Conservation (phyloP, 2,888 invertebrate species). For the Cheilosia urbana region DNA sequence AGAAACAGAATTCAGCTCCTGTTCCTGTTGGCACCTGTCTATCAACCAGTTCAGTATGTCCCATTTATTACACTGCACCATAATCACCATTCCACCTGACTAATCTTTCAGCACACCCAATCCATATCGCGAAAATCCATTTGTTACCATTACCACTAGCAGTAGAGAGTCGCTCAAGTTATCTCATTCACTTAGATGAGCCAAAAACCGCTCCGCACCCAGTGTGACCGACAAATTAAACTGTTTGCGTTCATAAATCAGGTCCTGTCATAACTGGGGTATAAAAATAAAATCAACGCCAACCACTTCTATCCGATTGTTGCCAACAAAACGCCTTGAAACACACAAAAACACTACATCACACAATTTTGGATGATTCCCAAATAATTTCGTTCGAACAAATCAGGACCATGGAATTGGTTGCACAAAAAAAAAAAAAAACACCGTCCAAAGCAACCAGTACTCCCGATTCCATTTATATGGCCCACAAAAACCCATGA, state of each 20-base stretch:
- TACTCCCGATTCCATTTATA: neutral
- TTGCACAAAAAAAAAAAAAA: conserved; percentile 13
- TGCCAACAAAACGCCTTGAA: conserved; percentile 71
- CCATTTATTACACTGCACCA: neutral
- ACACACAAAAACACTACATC: conserved; percentile 65
- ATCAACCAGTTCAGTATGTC: neutral
- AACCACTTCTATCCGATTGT: conserved; percentile 15
- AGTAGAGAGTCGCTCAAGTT: conserved; percentile 29
- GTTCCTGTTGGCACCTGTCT: neutral
- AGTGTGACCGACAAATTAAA: conserved; percentile 61
- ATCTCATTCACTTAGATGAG: conserved; percentile 38
- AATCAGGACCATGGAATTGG: conserved; percentile 42
- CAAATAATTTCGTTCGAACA: conserved; percentile 65
- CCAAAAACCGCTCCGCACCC: conserved; percentile 32
- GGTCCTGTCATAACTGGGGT: conserved; percentile 47
- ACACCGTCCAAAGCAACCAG: conserved; percentile 26
- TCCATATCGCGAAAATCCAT: conserved; percentile 16
- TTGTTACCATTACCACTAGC: conserved; percentile 53
- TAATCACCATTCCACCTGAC: conserved; percentile 1
- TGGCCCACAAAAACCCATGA: conserved; percentile 12
- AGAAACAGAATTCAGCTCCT: no score
- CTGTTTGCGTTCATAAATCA: conserved; percentile 59
- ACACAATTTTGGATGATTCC: conserved; percentile 66
- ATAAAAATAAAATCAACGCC: conserved; percentile 58
- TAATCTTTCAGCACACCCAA: neutral